Percentiles rank a stretch among this genome's conserved stretches.
These are phyloP conservation scores for human DNA, from an alignment of 2,113 vertebrate genomes.

Conservation along the genomic window GRCh38 chr12:73486501-73487000, in stretches of 20 bases:
- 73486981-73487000: background rate
- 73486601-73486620: slow-evolving; percentile 40
- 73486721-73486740: slow-evolving; percentile 61
- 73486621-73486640: slow-evolving; percentile 40
- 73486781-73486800: slow-evolving; percentile 58
- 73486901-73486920: slow-evolving; percentile 62
- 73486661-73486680: slow-evolving; percentile 6
- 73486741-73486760: slow-evolving; percentile 53
- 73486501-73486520: slow-evolving; percentile 30
- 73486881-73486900: slow-evolving; percentile 37
- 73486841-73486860: slow-evolving; percentile 48
- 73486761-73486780: slow-evolving; percentile 60
- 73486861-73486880: slow-evolving; percentile 11
- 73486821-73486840: slow-evolving; percentile 71
- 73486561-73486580: background rate
- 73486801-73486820: slow-evolving; percentile 35
- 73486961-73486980: background rate
- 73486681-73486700: slow-evolving; percentile 14
- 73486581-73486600: slow-evolving; percentile 13
- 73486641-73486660: slow-evolving; percentile 51
- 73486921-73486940: background rate
- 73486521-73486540: slow-evolving; percentile 25
- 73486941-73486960: background rate
- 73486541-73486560: slow-evolving; percentile 10
- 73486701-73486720: slow-evolving; percentile 27